Base-by-base conservation (phyloP, 2,797 vertebrate genomes). In the Sebastes itinus region DNA sequence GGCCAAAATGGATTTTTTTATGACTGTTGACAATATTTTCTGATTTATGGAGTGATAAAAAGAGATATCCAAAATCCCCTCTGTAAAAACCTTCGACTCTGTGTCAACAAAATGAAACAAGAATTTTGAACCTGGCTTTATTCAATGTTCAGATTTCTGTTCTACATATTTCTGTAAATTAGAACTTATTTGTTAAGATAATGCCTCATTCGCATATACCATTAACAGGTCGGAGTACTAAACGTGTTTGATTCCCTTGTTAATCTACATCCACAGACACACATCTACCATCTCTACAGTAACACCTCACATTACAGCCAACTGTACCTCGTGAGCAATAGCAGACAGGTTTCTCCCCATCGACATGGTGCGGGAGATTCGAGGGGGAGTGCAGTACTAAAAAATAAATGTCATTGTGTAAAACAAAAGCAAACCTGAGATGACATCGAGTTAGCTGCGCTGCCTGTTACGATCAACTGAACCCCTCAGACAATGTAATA, bases 321-420 rank as follows among this genome's bases (percentile, higher is more conserved):
- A 77, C 63, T 71, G 49, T 92, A 94, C 94, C 93, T 95, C 94
- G 25, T 93, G 88, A 64, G 93, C 91, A 75, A 95, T 91, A 72
- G 93, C 87, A 63, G 92, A 92, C 61, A 95, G 89, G 88, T 94
- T 94, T 76, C 92, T 94, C 63, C 93, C 93, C 93, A 95, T 93
- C 0, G 94, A 95, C 90, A 94, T 82, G 72, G 91, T 94, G 65
- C 94, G 91, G 61, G 89, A 87, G 46, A 95, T 93, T 59, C 92
- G 91, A 65, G 94, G 94, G 20, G 94, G 94, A 16, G 94, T 95
- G 84, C 94, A 95, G 84, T 93, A 94, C 94, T 95, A 77, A 65
- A 88, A 67, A 77, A 82, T 30, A 88, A 83, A 87, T 22, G 61
- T 49, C 71, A 81, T 4, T 4, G 64, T 46, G 63, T 85, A 38